Evolutionary conservation across 2,113 vertebrate species (phyloP), one percentile per base, ranked within the genome.

Genomic region (Empidonax traillii): DNA sequence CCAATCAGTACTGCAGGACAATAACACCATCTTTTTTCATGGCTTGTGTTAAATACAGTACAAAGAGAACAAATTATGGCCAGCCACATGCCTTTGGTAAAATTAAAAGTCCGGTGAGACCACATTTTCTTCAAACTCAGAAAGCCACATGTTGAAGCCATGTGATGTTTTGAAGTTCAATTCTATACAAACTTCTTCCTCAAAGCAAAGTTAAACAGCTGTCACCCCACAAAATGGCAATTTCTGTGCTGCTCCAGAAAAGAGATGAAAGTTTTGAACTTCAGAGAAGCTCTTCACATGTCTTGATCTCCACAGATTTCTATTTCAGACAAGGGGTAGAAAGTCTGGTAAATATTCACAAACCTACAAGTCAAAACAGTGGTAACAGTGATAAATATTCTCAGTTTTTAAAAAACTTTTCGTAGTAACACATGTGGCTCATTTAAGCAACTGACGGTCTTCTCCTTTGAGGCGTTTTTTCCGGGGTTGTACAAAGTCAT

Each of bases 401-500:
- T 22, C 53, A 81, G 91, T 63, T 72, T 76, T 87, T 49, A 56
- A 84, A 93, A 96, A 89, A 62, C 6, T 59, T 83, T 73, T 73
- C 31, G 30, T 41, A 67, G 76, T 78, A 95, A 79, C 91, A 85
- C 43, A 17, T 2, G 58, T 6, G 47, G 67, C 19, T 49, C 90
- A 98, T 97, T 98, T 98, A 43, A 98, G 96, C 85, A 97, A 47
- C 56, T 97, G 98, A 24, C 97, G 97, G 2, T 98, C 98, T 43
- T 98, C 98, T 91, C 94, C 97, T 95, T 98, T 98, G 94, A 98
- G 97, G 37, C 98, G 98, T 39, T 98, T 98, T 95, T 98, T 98
- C 69, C 97, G 97, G 41, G 98, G 98, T 74, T 98, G 98, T 49
- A 98, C 98, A 90, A 98, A 97, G 25, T 98, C 98, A 76, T 98